Evolutionary conservation across 2,888 invertebrate species (phyloP), one percentile per base, ranked within the genome.

Genomic region (Mythimna ferrago): DNA sequence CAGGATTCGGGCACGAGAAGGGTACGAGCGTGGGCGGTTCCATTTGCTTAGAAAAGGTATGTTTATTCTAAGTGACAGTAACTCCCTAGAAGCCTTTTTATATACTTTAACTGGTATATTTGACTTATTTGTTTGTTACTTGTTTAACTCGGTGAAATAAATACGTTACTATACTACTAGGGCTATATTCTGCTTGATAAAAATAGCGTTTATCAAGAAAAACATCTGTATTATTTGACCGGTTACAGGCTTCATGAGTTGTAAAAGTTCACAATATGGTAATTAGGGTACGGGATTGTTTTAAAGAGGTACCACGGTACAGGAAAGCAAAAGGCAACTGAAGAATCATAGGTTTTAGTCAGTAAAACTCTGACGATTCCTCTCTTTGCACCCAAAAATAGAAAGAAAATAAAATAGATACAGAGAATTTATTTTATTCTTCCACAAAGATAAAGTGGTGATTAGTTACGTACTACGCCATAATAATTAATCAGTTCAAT

Each of bases 11-110:
- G 41, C 26, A 41, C 53, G 66, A 66, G 54, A 80, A 80, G 63
- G 74, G 66, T 63, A 66, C 48, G 56, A 41, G 32, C 66, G 66
- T 66, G 54, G 66, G 74, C 26, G 58, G 19, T 44, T 41, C 26
- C 41, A 57, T 74, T 77, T 53, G 57, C 73, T 79, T 66, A 60
- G 56, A 66, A 65, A 54, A 26, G 44, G 61, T 44, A 66, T 75
- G 56, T 75, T 75, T 68, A 65, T 76, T 62, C n/a, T 68, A 73
- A 78, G 60, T 58, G 68, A 78, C 80, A 75, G 41, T 64, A 80
- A 80, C 56, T 68, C 75, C 61, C 64, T 63, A 38, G 53, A 73
- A 66, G 21, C 73, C 38, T 60, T 80, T 62, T 65, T 41, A 44
- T 73, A 62, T 44, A 44, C 35, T 66, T 65, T 35, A 62, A 16